phyloP scores from a whole-genome alignment of 2,888 invertebrate species.

The Perizoma flavofasciatum region DNA sequence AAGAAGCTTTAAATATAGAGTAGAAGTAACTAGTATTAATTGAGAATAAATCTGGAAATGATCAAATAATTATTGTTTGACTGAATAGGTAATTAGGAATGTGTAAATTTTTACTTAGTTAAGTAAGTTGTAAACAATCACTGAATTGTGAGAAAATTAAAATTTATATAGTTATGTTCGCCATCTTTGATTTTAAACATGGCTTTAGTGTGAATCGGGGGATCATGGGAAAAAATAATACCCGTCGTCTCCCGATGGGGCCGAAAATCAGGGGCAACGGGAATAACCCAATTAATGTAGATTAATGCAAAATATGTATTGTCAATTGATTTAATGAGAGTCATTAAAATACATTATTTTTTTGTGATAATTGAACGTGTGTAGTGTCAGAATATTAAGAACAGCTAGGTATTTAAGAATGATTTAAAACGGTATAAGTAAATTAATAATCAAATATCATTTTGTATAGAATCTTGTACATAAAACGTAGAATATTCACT shows the following conservation, averaged over 20 bases:
- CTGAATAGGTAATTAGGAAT: constrained; percentile 46
- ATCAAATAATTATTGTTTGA: constrained; percentile 52
- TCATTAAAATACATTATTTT: constrained; percentile 30
- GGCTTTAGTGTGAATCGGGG: too few relatives aligned
- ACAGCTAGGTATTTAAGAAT: constrained; percentile 17
- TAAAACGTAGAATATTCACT: constrained; percentile 17
- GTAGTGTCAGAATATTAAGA: constrained; percentile 26
- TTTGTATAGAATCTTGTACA: constrained; percentile 29
- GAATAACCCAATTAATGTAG: constrained; percentile 13
- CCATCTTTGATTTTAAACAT: too few relatives aligned
- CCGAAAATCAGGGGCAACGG: constrained; percentile 6
- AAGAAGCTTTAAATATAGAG: constrained; percentile 77
- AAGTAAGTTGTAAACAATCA: too few relatives aligned
- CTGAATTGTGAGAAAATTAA: constrained; percentile 29
- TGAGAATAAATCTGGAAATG: constrained; percentile 50
- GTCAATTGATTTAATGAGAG: constrained; percentile 13
- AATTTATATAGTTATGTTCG: too few relatives aligned
- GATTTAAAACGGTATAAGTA: constrained; percentile 12
- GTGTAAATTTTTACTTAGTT: constrained; percentile 42
- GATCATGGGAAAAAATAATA: too few relatives aligned
- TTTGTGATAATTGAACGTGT: constrained; percentile 37
- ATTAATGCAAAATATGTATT: constrained; percentile 22
- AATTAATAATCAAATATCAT: constrained; percentile 14
- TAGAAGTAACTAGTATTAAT: constrained; percentile 45
- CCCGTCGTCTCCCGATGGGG: too few relatives aligned